Evolutionary conservation across 2,797 vertebrate genomes (phyloP).

Genomic region (Paratrypauchen microcephalus): DNA sequence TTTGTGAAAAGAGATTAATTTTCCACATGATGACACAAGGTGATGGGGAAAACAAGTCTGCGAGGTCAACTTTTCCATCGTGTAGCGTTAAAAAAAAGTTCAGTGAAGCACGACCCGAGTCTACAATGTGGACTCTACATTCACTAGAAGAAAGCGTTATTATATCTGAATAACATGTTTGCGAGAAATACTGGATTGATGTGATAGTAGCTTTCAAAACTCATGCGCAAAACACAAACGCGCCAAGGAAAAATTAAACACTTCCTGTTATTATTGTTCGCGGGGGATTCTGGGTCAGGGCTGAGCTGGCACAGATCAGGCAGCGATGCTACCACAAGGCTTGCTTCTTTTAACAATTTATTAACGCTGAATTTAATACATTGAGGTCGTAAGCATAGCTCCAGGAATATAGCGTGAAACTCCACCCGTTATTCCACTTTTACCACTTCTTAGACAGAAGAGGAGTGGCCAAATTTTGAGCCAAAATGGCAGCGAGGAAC

Average conservation of each 20-base stretch:
- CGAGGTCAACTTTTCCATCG: constrained; percentile 39
- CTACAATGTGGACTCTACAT: no score
- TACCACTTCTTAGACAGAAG: constrained; percentile 19
- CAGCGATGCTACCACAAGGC: no score
- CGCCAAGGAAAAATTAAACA: constrained; percentile 40
- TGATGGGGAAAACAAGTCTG: constrained; percentile 20
- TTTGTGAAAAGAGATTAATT: constrained; percentile 79
- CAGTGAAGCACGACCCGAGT: not conserved
- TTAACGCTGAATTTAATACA: not conserved
- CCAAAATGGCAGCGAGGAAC: constrained; percentile 55
- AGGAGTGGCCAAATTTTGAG: constrained; percentile 57
- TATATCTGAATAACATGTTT: not conserved
- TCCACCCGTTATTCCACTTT: not conserved
- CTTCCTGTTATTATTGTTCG: constrained; percentile 43
- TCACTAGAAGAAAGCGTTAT: not conserved
- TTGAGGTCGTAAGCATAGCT: not conserved
- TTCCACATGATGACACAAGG: constrained; percentile 77
- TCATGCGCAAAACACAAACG: constrained; percentile 1
- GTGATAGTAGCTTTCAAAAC: not conserved
- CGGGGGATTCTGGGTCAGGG: constrained; percentile 65
- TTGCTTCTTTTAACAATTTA: not conserved
- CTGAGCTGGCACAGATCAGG: constrained; percentile 10
- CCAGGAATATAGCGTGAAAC: not conserved
- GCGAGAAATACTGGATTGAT: not conserved
- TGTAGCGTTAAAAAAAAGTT: not conserved